Percentiles rank a stretch among this genome's conserved stretches.
These are phyloP conservation scores for Panopea generosa DNA, from an alignment of 2,888 invertebrate species.

Conservation along the genomic window DNA sequence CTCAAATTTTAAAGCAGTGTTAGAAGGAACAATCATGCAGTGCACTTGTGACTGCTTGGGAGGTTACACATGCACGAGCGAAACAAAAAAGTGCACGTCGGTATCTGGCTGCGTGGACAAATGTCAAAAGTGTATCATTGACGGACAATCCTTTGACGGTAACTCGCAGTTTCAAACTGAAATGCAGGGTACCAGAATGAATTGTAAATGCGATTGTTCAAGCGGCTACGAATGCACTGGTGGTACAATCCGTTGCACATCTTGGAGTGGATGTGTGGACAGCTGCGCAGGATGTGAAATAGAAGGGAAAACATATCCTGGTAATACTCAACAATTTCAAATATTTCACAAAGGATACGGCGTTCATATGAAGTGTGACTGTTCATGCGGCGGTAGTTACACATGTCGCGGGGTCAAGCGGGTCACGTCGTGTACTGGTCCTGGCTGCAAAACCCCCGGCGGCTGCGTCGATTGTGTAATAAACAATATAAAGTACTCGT, in stretches of 20 bases:
- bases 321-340: constrained; percentile 60
- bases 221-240: constrained; percentile 38
- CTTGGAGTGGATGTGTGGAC: constrained; percentile 15
- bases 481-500: constrained; percentile 26
- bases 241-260: constrained; percentile 22
- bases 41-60: constrained; percentile 41
- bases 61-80: constrained; percentile 26
- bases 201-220: constrained; percentile 37
- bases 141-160: constrained; percentile 23
- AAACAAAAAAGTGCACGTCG: constrained; percentile 21
- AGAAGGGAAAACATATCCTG: constrained; percentile 58
- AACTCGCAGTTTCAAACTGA: constrained; percentile 48
- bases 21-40: constrained; percentile 23
- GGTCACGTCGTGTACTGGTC: constrained; percentile 20
- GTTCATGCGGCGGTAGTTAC: constrained; percentile 39
- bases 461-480: constrained; percentile 47
- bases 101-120: constrained; percentile 22
- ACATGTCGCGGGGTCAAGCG: constrained; percentile 26
- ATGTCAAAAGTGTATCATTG: constrained; percentile 50
- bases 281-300: constrained; percentile 55
- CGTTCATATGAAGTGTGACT: constrained; percentile 36
- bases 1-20: constrained; percentile 51
- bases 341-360: constrained; percentile 37
- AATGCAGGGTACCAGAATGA: constrained; percentile 43
- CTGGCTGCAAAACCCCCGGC: constrained; percentile 8